A percentile compares a stretch with the other conserved stretches of the same genome.
These are phyloP conservation scores for Gadopsis marmoratus DNA, from an alignment of 2,797 vertebrate species.

Conservation along the genomic window DNA sequence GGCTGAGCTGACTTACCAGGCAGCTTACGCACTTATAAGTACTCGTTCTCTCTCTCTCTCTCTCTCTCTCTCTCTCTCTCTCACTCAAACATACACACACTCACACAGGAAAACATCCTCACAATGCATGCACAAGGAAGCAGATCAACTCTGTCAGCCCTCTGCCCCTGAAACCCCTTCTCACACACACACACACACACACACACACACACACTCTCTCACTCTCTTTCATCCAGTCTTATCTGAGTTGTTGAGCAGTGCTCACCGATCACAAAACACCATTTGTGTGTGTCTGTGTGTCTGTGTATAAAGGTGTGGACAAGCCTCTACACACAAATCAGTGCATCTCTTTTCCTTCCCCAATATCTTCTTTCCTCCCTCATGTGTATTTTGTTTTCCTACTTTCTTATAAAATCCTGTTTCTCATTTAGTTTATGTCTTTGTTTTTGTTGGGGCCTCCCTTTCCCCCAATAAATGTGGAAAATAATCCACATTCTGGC, in stretches of 20 bases:
- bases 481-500: background rate
- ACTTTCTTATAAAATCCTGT: background rate
- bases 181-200: constrained; percentile 5
- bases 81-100: constrained; percentile 11
- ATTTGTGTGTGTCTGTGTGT: constrained; percentile 29
- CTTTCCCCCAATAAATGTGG: background rate
- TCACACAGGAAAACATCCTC: background rate
- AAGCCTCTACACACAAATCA: constrained; percentile 17
- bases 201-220: background rate
- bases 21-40: constrained; percentile 13
- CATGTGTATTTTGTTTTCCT: background rate
- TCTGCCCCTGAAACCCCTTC: background rate
- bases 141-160: constrained; percentile 24
- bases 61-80: too few species aligned
- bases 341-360: background rate
- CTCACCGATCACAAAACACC: constrained; percentile 32
- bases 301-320: constrained; percentile 20
- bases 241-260: constrained; percentile 44
- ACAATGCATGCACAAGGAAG: constrained; percentile 20
- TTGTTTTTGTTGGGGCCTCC: background rate
- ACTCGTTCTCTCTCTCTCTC: too few species aligned
- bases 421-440: background rate
- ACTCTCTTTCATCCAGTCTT: constrained; percentile 36
- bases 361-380: background rate
- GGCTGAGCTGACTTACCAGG: constrained; percentile 33